Conservation (phyloP, 2,113 vertebrate genomes). For the Speoplatyrhinus poulsoni region DNA sequence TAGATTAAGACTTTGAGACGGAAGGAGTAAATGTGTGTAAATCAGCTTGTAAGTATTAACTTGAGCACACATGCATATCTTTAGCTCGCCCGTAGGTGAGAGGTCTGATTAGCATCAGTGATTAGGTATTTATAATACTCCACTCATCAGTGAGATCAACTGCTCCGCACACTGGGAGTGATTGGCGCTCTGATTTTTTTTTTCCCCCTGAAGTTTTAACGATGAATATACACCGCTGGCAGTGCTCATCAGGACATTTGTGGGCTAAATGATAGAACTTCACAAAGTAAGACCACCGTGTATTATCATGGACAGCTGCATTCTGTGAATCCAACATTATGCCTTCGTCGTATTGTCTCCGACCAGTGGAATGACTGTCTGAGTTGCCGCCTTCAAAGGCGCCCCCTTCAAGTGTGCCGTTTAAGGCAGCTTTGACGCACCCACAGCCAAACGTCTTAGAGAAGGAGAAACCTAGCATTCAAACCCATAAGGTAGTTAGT, state of each 20-base stretch:
- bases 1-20: conserved; percentile 6
- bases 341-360: background rate
- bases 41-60: conserved; percentile 16
- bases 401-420: no score
- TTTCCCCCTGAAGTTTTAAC: conserved; percentile 29
- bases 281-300: background rate
- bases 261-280: background rate
- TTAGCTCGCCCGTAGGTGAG: conserved; percentile 58
- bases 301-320: background rate
- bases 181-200: conserved; percentile 14
- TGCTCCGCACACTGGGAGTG: conserved; percentile 25
- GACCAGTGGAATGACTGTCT: no score
- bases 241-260: conserved; percentile 5
- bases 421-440: no score
- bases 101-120: conserved; percentile 68
- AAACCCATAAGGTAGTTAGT: no score
- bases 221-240: background rate
- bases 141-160: conserved; percentile 66
- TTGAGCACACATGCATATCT: conserved; percentile 45
- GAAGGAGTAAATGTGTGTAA: background rate
- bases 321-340: background rate
- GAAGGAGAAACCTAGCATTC: no score
- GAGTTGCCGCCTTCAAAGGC: no score
- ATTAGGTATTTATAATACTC: conserved; percentile 66
- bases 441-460: no score